Conservation (phyloP, 2,113 vertebrate species). For the Eclectus roratus region DNA sequence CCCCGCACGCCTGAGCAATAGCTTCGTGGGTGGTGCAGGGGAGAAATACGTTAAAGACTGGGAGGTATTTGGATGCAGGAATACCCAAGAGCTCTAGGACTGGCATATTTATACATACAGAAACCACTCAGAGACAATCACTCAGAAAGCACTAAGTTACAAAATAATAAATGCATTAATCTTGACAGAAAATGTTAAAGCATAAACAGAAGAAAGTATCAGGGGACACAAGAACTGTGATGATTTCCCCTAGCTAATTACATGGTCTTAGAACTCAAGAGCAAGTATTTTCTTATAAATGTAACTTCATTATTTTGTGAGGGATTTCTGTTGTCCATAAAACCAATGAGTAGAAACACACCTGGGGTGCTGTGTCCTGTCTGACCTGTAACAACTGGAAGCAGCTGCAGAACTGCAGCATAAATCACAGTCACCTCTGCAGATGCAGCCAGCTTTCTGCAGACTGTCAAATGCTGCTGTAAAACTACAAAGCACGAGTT, state of each 20-base stretch:
- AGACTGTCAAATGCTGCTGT: background rate
- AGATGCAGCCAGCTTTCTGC: background rate
- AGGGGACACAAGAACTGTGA: background rate
- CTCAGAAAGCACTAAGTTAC: background rate
- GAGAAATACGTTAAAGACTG: background rate
- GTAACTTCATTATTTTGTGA: background rate
- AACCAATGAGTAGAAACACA: background rate
- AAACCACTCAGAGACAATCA: background rate
- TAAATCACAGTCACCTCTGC: background rate
- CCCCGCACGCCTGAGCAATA: background rate
- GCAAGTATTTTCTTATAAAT: background rate
- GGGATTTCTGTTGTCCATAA: background rate
- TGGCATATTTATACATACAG: constrained; percentile 2
- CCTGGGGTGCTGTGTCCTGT: background rate
- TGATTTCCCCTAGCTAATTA: background rate
- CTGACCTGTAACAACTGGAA: background rate
- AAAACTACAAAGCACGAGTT: background rate
- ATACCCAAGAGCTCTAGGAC: background rate
- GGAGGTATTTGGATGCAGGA: constrained; percentile 8
- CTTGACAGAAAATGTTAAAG: background rate
- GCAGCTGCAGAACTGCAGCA: background rate
- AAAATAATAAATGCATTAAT: constrained; percentile 4
- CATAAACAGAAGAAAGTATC: background rate
- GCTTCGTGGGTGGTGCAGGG: background rate
- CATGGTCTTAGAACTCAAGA: background rate